Percentiles rank a stretch among this genome's conserved stretches.
Conservation (phyloP, 2,113 vertebrate genomes). For the Mormoops blainvillei region DNA sequence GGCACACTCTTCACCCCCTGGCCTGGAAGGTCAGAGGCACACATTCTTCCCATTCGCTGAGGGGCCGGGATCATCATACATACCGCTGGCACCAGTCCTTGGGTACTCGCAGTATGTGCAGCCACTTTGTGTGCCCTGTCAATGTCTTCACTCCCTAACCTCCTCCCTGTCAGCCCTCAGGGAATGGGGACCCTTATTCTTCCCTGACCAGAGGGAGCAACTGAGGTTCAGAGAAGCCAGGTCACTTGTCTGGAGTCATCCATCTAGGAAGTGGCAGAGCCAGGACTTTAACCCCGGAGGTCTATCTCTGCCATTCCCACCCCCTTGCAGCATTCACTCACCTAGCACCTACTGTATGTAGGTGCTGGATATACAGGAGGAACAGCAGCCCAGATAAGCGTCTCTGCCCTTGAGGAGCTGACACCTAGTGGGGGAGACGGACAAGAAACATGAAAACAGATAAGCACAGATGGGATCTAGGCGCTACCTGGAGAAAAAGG, state of each 20-base stretch:
- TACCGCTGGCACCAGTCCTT: not conserved
- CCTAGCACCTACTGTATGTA: not conserved
- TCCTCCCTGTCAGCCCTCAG: not conserved
- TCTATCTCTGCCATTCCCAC: rapidly evolving
- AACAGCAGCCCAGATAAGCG: not conserved
- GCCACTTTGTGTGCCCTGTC: not conserved
- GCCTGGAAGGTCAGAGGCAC: not conserved
- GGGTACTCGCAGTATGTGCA: not conserved
- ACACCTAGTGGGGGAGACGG: not conserved
- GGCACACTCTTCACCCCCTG: not conserved
- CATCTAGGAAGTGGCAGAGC: not conserved
- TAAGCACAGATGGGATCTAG: not conserved
- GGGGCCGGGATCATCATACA: not conserved
- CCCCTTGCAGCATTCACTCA: not conserved
- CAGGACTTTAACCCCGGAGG: not conserved
- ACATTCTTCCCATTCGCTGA: not conserved
- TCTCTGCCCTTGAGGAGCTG: not conserved
- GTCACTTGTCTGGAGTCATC: not conserved
- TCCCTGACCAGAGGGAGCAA: not conserved
- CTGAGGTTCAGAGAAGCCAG: not conserved
- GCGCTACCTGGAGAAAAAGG: not conserved
- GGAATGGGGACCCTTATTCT: not conserved
- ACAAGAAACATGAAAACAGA: not conserved
- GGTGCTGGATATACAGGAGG: not conserved
- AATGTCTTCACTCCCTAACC: too few species aligned